A percentile compares a stretch with the other conserved stretches of the same genome.
Conservation (phyloP, 2,113 vertebrate genomes). For the Sander lucioperca region DNA sequence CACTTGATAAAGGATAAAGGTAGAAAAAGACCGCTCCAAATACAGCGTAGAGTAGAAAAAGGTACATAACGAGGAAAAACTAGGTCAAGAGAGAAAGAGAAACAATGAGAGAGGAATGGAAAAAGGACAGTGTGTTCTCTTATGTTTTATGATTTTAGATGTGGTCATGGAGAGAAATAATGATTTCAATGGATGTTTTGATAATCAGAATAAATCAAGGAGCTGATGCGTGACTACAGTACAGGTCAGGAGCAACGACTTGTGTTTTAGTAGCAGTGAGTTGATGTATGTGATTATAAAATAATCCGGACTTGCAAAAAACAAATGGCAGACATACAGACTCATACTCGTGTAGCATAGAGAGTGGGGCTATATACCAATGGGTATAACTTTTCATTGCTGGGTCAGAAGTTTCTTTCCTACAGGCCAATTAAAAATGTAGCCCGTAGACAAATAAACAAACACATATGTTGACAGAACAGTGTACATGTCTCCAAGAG, state of each 20-base stretch:
- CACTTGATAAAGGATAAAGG: slow-evolving; percentile 46
- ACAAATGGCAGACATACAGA: slow-evolving; percentile 42
- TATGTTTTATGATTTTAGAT: slow-evolving; percentile 74
- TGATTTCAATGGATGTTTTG: slow-evolving; percentile 72
- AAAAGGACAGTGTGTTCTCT: slow-evolving; percentile 15
- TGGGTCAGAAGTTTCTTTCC: slow-evolving; percentile 11
- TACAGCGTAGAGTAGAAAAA: slow-evolving; percentile 1
- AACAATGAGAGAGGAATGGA: slow-evolving; percentile 11
- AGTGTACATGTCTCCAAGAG: background rate
- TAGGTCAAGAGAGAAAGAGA: slow-evolving; percentile 7
- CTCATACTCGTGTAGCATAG: background rate
- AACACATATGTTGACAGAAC: background rate
- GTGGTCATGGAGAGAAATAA: slow-evolving; percentile 59
- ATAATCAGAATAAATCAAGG: slow-evolving; percentile 77
- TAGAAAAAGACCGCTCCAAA: slow-evolving; percentile 40
- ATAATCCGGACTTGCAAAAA: slow-evolving; percentile 46
- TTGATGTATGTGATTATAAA: slow-evolving; percentile 45
- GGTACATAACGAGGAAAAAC: background rate
- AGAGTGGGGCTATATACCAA: background rate
- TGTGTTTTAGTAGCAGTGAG: background rate
- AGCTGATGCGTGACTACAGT: slow-evolving; percentile 44
- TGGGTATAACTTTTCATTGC: background rate
- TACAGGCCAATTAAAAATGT: background rate
- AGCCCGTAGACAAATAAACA: background rate
- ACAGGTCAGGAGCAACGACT: slow-evolving; percentile 30